A percentile compares a stretch with the other conserved stretches of the same genome.
phyloP scores from a whole-genome alignment of 2,888 invertebrate genomes.

The Sminthurinus aureus region DNA sequence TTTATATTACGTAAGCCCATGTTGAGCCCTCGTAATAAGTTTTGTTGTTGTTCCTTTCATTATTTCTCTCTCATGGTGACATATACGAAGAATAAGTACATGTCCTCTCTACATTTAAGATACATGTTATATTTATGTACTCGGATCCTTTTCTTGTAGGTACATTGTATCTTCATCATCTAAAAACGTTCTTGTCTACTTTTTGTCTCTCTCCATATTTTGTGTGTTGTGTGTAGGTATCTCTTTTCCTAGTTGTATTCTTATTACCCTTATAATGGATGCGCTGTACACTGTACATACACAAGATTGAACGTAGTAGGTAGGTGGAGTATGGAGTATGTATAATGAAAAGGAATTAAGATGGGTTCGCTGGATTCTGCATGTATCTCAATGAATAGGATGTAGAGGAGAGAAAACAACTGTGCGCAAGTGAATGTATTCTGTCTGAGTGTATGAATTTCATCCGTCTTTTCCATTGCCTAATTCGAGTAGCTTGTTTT shows the following conservation, averaged over 20 bases:
- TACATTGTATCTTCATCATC: too few species aligned
- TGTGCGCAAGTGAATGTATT: not conserved
- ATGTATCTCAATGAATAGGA: too few species aligned
- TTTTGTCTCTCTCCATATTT: not conserved
- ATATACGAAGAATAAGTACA: slow-evolving; percentile 1
- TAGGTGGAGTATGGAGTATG: not conserved
- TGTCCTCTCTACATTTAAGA: not conserved
- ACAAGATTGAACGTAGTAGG: not conserved
- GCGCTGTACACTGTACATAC: too few species aligned
- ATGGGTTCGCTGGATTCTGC: too few species aligned
- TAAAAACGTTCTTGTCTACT: not conserved
- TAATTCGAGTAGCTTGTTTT: slow-evolving; percentile 49
- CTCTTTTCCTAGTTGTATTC: too few species aligned
- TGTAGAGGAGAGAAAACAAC: not conserved
- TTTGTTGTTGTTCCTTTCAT: not conserved
- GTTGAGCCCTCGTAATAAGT: not conserved
- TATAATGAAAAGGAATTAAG: too few species aligned
- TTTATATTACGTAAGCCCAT: not conserved
- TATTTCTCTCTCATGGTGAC: slow-evolving; percentile 21
- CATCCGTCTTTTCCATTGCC: slow-evolving; percentile 31
- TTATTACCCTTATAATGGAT: too few species aligned
- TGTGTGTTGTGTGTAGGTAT: not conserved
- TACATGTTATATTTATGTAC: not conserved
- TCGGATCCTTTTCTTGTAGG: too few species aligned
- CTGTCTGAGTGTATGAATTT: slow-evolving; percentile 22